phyloP scores from a whole-genome alignment of 1,140 invertebrate genomes.

The Aradophagus sp. region DNA sequence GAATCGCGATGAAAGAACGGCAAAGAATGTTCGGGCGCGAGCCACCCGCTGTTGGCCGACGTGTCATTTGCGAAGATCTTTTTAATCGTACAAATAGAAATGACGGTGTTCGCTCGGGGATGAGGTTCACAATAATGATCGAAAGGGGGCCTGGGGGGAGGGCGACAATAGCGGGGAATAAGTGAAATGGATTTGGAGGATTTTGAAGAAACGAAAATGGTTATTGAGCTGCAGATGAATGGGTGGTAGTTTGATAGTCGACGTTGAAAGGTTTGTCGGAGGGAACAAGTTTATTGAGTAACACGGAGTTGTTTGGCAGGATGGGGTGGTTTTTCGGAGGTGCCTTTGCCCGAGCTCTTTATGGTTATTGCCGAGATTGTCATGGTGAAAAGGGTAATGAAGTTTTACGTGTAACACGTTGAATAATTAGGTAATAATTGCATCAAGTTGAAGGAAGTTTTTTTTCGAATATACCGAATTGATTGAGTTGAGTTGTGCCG shows the following conservation, averaged over 20 bases:
- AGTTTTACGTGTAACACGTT: no score
- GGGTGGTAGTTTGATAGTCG: conserved; percentile 26
- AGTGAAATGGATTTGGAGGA: conserved; percentile 36
- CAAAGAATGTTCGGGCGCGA: conserved; percentile 49
- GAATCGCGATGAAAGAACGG: conserved; percentile 63
- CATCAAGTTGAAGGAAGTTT: no score
- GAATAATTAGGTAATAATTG: no score
- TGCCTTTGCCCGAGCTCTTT: no score
- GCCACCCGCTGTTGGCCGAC: conserved; percentile 57
- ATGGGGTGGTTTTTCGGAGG: not conserved
- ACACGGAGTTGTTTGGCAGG: not conserved
- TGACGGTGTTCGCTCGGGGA: conserved; percentile 6
- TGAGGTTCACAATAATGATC: no score
- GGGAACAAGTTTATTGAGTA: conserved; percentile 40
- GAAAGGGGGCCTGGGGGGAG: no score
- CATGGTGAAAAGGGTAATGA: no score
- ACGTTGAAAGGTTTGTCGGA: conserved; percentile 24
- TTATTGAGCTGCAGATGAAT: conserved; percentile 35
- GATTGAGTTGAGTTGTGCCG: no score
- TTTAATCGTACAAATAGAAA: conserved; percentile 54
- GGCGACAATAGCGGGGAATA: conserved; percentile 11
- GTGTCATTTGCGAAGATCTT: conserved; percentile 37
- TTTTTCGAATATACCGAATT: no score
- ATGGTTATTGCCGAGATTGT: no score
- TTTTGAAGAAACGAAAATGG: conserved; percentile 21